Conservation (phyloP, 2,797 vertebrate genomes). For the Gymnothorax javanicus region DNA sequence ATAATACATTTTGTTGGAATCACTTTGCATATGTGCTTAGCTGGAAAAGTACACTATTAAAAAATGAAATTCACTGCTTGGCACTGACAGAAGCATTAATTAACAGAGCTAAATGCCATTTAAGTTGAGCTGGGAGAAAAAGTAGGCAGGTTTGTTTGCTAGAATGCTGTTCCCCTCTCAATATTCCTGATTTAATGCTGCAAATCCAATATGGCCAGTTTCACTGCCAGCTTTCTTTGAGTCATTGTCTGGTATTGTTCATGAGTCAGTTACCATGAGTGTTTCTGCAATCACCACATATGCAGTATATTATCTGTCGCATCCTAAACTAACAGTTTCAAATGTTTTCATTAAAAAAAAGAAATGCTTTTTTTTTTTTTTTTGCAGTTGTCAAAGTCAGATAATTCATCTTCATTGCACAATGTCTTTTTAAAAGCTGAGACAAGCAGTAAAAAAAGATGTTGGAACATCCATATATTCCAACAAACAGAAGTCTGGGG, state of each 20-base stretch:
- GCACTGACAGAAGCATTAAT: background rate
- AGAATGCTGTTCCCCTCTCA: background rate
- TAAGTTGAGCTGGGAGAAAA: background rate
- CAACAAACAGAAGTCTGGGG: background rate
- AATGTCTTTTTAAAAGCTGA: background rate
- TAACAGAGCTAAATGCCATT: background rate
- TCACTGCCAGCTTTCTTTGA: background rate
- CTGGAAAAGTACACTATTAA: background rate
- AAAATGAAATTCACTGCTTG: background rate
- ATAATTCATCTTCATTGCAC: background rate
- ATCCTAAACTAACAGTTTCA: background rate
- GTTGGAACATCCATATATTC: background rate
- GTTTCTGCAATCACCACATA: background rate
- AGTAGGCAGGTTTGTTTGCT: background rate
- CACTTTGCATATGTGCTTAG: background rate
- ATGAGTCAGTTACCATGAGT: background rate
- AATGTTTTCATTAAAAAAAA: background rate
- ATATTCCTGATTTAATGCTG: background rate
- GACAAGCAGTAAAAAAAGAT: too few species aligned
- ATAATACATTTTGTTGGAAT: background rate
- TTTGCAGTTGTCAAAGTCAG: background rate
- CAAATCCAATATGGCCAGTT: background rate
- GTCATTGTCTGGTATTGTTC: background rate
- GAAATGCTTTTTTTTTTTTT: background rate
- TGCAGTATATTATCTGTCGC: background rate